Evolutionary conservation across 2,797 vertebrate genomes (phyloP).

Genomic region (Falco naumanni): DNA sequence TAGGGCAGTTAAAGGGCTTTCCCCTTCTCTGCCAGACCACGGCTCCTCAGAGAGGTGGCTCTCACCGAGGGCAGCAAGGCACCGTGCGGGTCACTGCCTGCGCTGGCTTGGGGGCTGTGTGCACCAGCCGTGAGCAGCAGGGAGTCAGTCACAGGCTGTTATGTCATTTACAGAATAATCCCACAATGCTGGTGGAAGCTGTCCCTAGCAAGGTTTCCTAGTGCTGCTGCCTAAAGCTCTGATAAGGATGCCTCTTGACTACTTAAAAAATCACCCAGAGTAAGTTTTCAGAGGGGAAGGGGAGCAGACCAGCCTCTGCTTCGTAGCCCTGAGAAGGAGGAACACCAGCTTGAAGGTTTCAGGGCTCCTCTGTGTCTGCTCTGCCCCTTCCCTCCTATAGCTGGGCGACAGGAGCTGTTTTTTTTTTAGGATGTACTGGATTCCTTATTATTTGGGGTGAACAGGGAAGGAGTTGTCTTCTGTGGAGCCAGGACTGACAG

Average conservation of each 20-base stretch:
- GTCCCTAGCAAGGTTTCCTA: not conserved
- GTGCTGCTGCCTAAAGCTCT: not conserved
- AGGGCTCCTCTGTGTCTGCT: not conserved
- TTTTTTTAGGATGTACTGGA: not conserved
- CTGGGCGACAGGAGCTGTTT: fast-evolving
- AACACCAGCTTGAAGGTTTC: not conserved
- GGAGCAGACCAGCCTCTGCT: not conserved
- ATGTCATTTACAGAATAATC: fast-evolving
- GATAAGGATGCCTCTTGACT: not conserved
- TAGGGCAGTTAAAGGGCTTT: not conserved
- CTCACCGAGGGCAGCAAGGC: not conserved
- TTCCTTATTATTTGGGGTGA: not conserved
- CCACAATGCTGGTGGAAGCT: not conserved
- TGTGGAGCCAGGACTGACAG: not conserved
- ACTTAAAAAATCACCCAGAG: not conserved
- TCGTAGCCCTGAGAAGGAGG: not conserved
- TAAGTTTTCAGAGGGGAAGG: not conserved
- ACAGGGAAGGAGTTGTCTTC: not conserved
- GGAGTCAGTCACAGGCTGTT: not conserved
- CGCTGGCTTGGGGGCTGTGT: fast-evolving
- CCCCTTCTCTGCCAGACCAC: fast-evolving
- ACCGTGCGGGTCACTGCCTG: not conserved
- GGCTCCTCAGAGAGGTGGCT: not conserved
- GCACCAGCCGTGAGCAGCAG: fast-evolving
- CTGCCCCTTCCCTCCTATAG: not conserved